Conservation (phyloP, 2,888 invertebrate genomes). For the Eupithecia exiguata region DNA sequence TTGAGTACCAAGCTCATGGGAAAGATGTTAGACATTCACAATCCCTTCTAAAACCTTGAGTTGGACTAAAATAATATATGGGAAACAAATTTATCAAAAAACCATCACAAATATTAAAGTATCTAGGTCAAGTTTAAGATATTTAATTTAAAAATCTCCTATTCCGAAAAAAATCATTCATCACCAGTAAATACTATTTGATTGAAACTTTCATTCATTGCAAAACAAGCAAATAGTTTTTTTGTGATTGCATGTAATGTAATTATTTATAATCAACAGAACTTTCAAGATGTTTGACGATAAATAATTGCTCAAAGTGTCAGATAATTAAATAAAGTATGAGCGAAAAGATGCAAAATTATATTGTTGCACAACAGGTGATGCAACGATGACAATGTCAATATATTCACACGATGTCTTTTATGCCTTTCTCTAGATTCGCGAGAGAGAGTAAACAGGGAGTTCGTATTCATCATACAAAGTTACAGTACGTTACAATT, state of each 20-base stretch:
- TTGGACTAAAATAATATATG: not conserved
- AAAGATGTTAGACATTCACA: not conserved
- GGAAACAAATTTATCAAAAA: not conserved
- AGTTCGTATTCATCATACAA: constrained; percentile 48
- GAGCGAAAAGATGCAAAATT: constrained; percentile 24
- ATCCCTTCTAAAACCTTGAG: not conserved
- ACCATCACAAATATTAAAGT: not conserved
- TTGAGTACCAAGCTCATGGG: constrained; percentile 1
- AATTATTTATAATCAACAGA: constrained; percentile 19
- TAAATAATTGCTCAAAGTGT: constrained; percentile 25
- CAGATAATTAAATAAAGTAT: constrained; percentile 31
- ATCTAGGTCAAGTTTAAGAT: not conserved
- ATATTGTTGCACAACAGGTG: constrained; percentile 22
- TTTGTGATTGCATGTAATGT: not conserved
- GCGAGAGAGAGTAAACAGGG: constrained; percentile 47
- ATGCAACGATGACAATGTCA: constrained; percentile 43
- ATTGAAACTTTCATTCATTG: not conserved
- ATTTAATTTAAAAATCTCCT: too few relatives aligned
- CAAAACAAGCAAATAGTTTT: not conserved
- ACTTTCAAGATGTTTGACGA: constrained; percentile 18
- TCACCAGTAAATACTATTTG: not conserved
- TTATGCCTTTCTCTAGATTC: constrained; percentile 46
- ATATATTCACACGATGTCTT: constrained; percentile 42
- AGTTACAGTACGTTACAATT: constrained; percentile 21
- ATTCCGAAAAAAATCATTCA: not conserved